phyloP scores from a whole-genome alignment of 2,888 invertebrate genomes.

The Platynereis dumerilii region DNA sequence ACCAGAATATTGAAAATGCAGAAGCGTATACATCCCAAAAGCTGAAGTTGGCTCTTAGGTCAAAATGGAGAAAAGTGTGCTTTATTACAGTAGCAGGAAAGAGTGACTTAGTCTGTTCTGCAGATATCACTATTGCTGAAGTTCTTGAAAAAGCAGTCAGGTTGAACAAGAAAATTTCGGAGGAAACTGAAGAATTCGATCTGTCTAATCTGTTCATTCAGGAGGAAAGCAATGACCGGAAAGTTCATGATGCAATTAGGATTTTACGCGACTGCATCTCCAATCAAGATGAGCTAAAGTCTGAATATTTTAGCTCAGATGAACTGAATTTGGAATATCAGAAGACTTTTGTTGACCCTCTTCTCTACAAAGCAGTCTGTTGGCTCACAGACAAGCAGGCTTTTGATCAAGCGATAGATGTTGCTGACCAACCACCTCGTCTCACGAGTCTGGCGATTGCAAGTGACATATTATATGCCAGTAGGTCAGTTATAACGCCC shows the following conservation, averaged over 20 bases:
- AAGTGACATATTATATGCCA: conserved; percentile 6
- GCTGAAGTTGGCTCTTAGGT: not conserved
- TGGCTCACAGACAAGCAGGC: conserved; percentile 3
- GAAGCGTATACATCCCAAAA: not conserved
- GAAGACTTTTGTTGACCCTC: conserved; percentile 9
- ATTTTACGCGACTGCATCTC: not conserved
- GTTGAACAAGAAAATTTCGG: not conserved
- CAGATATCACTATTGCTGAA: not conserved
- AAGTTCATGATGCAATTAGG: conserved; percentile 12
- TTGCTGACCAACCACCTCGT: not conserved
- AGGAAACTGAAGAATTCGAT: not conserved
- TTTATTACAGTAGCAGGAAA: not conserved
- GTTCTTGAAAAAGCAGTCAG: conserved; percentile 2
- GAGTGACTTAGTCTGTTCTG: conserved; percentile 7
- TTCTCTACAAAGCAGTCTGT: conserved; percentile 8
- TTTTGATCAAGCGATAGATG: not conserved
- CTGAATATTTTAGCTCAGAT: not conserved
- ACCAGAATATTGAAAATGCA: no score
- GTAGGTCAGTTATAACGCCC: not conserved
- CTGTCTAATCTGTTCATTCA: not conserved
- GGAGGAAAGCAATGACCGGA: not conserved
- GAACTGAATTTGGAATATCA: conserved; percentile 6
- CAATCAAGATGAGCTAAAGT: not conserved
- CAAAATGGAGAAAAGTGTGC: conserved; percentile 4
- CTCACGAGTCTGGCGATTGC: conserved; percentile 2